Conservation (phyloP, 2,113 vertebrate genomes). For the Lutjanus erythropterus region DNA sequence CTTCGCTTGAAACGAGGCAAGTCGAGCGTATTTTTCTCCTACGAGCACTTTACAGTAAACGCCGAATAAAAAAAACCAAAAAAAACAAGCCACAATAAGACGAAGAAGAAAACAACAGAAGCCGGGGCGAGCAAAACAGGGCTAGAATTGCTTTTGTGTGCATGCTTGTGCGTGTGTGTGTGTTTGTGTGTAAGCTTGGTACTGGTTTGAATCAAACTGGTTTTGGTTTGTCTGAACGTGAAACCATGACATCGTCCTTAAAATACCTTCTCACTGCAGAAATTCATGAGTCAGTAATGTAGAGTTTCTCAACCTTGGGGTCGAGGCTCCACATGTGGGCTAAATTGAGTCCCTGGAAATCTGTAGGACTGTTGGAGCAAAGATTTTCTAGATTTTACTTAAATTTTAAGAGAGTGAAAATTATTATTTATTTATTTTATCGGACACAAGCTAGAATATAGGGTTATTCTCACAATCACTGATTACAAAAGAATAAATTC, state of each 20-base stretch:
- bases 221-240: conserved; percentile 50
- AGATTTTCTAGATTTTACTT: neutral
- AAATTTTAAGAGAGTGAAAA: neutral
- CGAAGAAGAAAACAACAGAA: conserved; percentile 21
- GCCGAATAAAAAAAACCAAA: neutral
- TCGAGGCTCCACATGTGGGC: neutral
- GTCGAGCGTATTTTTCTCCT: conserved; percentile 1
- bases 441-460: no score
- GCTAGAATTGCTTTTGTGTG: conserved; percentile 6
- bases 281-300: conserved; percentile 30
- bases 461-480: no score
- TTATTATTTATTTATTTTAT: no score
- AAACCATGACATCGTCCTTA: conserved; percentile 58
- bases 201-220: conserved; percentile 52
- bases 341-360: neutral
- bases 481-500: neutral
- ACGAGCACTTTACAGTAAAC: conserved; percentile 34
- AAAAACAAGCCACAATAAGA: conserved; percentile 34
- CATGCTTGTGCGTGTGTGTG: neutral
- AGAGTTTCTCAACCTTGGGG: neutral
- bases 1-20: conserved; percentile 16
- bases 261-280: conserved; percentile 41
- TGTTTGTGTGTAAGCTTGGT: conserved; percentile 9
- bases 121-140: neutral
- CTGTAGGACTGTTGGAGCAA: neutral